phyloP scores from a whole-genome alignment of 2,797 vertebrate genomes.

The Acrossocheilus fasciatus region DNA sequence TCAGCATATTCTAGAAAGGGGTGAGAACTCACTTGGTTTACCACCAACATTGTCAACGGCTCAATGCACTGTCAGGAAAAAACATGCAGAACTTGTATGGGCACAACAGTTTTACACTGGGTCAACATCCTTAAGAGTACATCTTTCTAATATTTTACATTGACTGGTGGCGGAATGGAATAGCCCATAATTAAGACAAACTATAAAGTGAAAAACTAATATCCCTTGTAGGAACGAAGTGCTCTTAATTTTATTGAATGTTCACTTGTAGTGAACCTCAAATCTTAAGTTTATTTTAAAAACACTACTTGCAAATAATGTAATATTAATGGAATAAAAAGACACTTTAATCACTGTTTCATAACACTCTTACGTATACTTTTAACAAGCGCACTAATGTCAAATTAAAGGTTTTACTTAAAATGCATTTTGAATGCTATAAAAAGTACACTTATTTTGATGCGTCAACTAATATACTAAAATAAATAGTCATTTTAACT shows the following conservation, averaged over 20 bases:
- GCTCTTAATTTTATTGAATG: not conserved
- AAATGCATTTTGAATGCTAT: not conserved
- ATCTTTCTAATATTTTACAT: not conserved
- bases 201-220: not conserved
- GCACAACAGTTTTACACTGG: not conserved
- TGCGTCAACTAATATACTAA: not conserved
- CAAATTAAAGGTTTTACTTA: not conserved
- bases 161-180: not conserved
- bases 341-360: not conserved
- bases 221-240: not conserved
- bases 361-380: not conserved
- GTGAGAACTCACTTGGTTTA: slow-evolving; percentile 45
- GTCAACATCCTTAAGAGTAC: not conserved
- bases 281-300: not conserved
- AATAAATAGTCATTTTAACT: not conserved
- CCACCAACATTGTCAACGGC: slow-evolving; percentile 3
- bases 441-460: not conserved
- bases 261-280: not conserved
- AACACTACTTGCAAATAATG: not conserved
- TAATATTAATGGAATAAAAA: not conserved
- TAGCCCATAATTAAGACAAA: not conserved
- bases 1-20: slow-evolving; percentile 17
- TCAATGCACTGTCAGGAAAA: not conserved
- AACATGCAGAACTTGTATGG: not conserved
- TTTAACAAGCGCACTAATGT: not conserved